These are phyloP conservation scores for Microctenopoma stevenorrisi DNA, from an alignment of 2,797 vertebrate genomes.

Conservation along the genomic window DNA sequence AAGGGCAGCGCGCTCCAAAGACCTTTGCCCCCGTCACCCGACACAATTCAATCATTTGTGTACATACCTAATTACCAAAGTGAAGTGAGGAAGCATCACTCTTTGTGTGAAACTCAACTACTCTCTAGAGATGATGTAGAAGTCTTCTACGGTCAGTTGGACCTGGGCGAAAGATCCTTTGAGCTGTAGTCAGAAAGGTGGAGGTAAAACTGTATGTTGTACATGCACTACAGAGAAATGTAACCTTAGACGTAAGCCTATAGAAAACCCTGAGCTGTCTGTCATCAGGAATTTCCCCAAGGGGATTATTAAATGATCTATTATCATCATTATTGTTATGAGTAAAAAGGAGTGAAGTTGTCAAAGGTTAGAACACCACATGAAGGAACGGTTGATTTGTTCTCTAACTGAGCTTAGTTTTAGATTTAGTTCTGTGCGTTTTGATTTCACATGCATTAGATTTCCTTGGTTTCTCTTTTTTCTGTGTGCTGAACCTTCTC, in stretches of 20 bases:
- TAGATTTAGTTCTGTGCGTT: conserved; percentile 1
- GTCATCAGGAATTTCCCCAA: too few relatives aligned
- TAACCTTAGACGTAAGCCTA: too few relatives aligned
- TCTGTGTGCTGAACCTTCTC: background rate
- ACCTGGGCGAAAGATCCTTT: conserved; percentile 13
- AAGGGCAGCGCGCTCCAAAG: conserved; percentile 20
- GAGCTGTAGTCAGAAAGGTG: background rate
- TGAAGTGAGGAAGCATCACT: background rate
- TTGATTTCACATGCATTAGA: conserved; percentile 14
- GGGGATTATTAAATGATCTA: too few relatives aligned
- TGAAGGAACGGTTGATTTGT: conserved; percentile 8
- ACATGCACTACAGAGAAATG: background rate
- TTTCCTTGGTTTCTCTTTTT: background rate
- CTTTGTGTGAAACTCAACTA: background rate
- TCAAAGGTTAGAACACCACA: conserved; percentile 10
- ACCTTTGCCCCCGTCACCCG: conserved; percentile 16
- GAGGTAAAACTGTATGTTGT: conserved; percentile 1
- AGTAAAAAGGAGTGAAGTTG: conserved; percentile 2
- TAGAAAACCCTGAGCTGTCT: background rate
- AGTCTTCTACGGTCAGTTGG: conserved; percentile 13
- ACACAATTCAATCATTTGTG: conserved; percentile 15
- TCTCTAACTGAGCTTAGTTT: conserved; percentile 19
- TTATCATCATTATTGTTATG: too few relatives aligned
- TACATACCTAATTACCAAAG: background rate
- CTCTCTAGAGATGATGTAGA: conserved; percentile 2